Evolutionary conservation across 37 sponge, comb jelly and placozoan genomes (phyloP).

Genomic region (Cladorhizidae sp.): DNA sequence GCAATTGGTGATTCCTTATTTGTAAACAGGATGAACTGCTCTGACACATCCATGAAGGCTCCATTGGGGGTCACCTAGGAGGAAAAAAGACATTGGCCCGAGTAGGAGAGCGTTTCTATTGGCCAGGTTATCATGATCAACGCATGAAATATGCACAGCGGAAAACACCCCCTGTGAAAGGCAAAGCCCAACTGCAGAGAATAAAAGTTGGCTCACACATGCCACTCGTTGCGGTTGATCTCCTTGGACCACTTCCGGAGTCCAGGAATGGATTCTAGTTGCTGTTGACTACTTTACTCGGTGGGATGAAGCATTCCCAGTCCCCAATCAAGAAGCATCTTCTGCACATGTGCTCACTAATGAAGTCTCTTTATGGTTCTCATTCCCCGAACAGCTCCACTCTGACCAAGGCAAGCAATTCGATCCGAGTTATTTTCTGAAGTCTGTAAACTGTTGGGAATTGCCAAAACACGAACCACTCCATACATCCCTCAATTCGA

Average conservation of each 20-base stretch:
- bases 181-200: conserved; percentile 20
- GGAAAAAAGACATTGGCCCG: conserved; percentile 15
- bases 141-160: conserved; percentile 9
- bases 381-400: no score
- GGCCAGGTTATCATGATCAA: conserved; percentile 21
- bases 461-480: no score
- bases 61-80: no score
- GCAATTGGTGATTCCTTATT: no score
- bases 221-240: conserved; percentile 18
- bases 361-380: conserved; percentile 4
- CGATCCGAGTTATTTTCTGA: background rate
- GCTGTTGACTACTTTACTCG: conserved; percentile 33
- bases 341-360: background rate
- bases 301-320: conserved; percentile 25
- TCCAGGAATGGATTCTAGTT: conserved; percentile 8
- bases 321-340: conserved; percentile 11
- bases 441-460: no score
- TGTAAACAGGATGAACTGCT: no score
- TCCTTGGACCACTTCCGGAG: conserved; percentile 25
- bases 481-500: no score
- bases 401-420: conserved; percentile 30
- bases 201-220: conserved; percentile 10
- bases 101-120: conserved; percentile 35
- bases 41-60: no score
- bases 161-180: conserved; percentile 9